These are phyloP conservation scores for Hypomecis atomaria DNA, from an alignment of 2,888 invertebrate species.

Conservation along the genomic window DNA sequence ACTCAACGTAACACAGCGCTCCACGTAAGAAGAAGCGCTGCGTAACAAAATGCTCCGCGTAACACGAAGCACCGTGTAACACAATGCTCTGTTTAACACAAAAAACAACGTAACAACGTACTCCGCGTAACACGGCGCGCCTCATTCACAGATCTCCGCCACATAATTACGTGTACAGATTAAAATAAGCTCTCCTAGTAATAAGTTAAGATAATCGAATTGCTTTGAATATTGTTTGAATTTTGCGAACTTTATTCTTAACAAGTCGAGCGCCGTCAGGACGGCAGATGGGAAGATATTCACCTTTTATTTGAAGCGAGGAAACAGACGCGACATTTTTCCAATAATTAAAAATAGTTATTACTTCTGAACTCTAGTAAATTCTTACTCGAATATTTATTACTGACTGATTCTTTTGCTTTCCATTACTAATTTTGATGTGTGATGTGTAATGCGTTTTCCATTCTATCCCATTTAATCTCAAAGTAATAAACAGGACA, in stretches of 20 bases:
- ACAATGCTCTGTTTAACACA: too few species aligned
- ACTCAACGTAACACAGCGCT: too few species aligned
- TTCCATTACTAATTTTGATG: too few species aligned
- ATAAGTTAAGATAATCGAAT: constrained; percentile 13
- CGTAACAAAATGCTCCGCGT: too few species aligned
- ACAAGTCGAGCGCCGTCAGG: neutral
- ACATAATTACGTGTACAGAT: constrained; percentile 12
- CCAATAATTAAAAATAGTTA: constrained; percentile 4
- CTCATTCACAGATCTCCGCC: too few species aligned
- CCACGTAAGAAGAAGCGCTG: too few species aligned
- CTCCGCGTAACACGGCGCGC: too few species aligned
- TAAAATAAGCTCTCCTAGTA: constrained; percentile 13
- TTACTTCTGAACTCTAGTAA: neutral
- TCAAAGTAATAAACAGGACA: too few species aligned
- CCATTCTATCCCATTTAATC: too few species aligned
- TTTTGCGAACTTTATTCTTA: neutral
- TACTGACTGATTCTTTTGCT: neutral
- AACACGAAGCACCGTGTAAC: too few species aligned
- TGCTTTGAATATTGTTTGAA: constrained; percentile 17
- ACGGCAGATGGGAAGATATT: neutral
- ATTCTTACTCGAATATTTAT: neutral
- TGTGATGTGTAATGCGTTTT: too few species aligned
- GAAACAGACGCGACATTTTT: constrained; percentile 4
- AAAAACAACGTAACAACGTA: too few species aligned
- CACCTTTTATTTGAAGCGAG: constrained; percentile 14